Evolutionary conservation across 2,113 vertebrate species (phyloP).

Genomic region (Notiomystis cincta): DNA sequence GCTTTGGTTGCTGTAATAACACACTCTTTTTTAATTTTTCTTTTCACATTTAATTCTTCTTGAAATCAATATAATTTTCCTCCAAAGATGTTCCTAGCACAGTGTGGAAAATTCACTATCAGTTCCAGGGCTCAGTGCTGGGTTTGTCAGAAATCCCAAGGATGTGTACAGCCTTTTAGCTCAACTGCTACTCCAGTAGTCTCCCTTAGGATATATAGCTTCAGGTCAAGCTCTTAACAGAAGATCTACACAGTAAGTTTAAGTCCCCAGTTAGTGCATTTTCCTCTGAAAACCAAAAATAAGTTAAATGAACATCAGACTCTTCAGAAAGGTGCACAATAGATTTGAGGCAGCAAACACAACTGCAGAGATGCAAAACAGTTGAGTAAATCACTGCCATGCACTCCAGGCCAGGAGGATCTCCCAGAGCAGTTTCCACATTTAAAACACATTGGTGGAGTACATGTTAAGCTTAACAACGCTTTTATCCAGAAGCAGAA

Average conservation of each 20-base stretch:
- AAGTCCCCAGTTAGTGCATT: neutral
- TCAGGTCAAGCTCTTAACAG: neutral
- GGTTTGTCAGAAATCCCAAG: neutral
- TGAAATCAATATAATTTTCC: slow-evolving; percentile 44
- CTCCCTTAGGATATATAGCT: neutral
- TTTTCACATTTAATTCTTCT: slow-evolving; percentile 55
- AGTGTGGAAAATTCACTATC: neutral
- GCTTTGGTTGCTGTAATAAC: slow-evolving; percentile 62
- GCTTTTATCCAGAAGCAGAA: neutral
- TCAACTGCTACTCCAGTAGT: neutral
- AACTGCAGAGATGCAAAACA: neutral
- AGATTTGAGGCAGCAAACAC: neutral
- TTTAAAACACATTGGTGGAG: neutral
- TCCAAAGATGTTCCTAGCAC: slow-evolving; percentile 11
- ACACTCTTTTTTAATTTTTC: slow-evolving; percentile 63
- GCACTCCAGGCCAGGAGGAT: neutral
- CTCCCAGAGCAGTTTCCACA: neutral
- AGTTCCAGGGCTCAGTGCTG: neutral
- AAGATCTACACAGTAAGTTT: neutral
- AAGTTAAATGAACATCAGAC: neutral
- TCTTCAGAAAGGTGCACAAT: neutral
- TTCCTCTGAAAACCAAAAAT: neutral
- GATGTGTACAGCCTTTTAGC: neutral
- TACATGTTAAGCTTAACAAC: neutral
- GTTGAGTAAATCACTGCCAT: neutral